Percentiles rank a stretch among this genome's conserved stretches.
These are phyloP conservation scores for Strigamia crassipes DNA, from an alignment of 2,888 invertebrate genomes.

Conservation along the genomic window DNA sequence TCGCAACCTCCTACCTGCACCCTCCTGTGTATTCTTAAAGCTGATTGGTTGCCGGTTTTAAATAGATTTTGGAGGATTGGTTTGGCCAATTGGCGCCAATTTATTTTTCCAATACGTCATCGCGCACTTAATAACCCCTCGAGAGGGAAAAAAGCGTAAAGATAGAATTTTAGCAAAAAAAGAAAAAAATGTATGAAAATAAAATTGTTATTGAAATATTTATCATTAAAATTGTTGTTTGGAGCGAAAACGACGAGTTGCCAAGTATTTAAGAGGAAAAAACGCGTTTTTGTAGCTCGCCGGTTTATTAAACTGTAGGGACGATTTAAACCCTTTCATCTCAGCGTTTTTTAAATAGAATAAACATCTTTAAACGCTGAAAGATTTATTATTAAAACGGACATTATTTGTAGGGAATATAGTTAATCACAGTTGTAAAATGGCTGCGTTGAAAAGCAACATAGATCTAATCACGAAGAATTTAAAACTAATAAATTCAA, in stretches of 20 bases:
- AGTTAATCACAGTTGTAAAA: not conserved
- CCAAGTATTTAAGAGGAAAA: not conserved
- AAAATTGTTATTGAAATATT: no score
- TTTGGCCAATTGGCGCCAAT: constrained; percentile 42
- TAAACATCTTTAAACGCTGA: not conserved
- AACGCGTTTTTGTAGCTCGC: no score
- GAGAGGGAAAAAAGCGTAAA: not conserved
- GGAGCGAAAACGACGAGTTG: not conserved
- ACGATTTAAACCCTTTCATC: constrained; percentile 11
- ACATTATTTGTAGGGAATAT: not conserved
- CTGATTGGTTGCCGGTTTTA: constrained; percentile 7
- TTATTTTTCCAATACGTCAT: constrained; percentile 25
- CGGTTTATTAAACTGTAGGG: not conserved
- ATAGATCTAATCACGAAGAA: not conserved
- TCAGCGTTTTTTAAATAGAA: not conserved
- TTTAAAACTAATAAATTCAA: no score
- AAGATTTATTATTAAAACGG: not conserved
- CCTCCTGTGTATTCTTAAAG: not conserved
- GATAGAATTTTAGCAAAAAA: not conserved
- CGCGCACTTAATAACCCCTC: not conserved
- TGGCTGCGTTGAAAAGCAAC: not conserved
- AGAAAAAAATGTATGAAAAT: not conserved
- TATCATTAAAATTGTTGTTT: not conserved
- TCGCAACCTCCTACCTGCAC: constrained; percentile 24
- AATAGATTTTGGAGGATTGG: constrained; percentile 11